These are phyloP conservation scores for Scolopax mira DNA, from an alignment of 2,113 vertebrate species.

Conservation along the genomic window DNA sequence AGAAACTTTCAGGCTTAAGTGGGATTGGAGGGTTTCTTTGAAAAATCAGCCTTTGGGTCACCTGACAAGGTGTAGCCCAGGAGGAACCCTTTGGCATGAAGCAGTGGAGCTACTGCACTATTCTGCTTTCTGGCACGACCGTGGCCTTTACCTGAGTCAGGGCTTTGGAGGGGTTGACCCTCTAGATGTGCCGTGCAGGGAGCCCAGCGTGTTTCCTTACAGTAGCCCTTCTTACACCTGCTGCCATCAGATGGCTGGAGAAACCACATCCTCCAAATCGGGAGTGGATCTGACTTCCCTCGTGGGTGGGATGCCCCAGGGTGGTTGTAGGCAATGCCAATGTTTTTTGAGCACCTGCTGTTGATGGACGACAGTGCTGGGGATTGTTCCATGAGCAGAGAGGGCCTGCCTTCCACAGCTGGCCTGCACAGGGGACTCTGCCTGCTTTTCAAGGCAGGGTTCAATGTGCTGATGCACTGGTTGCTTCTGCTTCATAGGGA, in stretches of 20 bases:
- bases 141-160: fast-evolving
- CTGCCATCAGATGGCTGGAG: neutral
- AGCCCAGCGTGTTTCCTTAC: neutral
- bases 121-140: neutral
- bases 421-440: neutral
- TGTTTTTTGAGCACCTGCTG: neutral
- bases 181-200: fast-evolving
- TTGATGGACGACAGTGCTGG: neutral
- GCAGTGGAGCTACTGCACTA: neutral
- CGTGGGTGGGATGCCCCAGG: neutral
- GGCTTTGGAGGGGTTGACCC: neutral
- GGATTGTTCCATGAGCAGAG: neutral
- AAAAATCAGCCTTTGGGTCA: neutral
- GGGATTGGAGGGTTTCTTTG: neutral
- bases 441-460: neutral
- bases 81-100: neutral
- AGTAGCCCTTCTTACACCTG: neutral
- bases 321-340: neutral
- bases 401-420: neutral
- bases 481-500: fast-evolving
- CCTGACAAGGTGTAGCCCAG: no score
- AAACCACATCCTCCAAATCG: fast-evolving
- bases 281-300: neutral
- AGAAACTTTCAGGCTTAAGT: neutral
- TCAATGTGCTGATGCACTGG: fast-evolving